Percentiles rank a stretch among this genome's conserved stretches.
Conservation (phyloP, 2,113 vertebrate genomes). For the Propithecus coquereli region DNA sequence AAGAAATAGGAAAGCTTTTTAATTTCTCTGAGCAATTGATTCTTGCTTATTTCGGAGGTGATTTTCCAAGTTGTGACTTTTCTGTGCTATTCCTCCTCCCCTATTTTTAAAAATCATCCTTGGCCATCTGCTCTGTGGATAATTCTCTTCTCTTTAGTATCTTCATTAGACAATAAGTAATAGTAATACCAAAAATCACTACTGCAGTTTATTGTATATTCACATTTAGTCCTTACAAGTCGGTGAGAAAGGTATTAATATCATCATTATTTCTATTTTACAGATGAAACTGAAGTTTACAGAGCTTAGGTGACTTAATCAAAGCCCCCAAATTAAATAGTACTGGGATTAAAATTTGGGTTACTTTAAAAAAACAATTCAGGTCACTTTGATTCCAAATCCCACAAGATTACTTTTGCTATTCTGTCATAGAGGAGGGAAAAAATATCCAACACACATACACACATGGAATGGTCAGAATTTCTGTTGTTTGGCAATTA, state of each 20-base stretch:
- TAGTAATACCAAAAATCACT: background rate
- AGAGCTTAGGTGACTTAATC: background rate
- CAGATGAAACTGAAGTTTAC: background rate
- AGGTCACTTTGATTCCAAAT: background rate
- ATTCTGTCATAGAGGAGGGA: background rate
- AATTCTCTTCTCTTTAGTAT: background rate
- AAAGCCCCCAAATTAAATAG: background rate
- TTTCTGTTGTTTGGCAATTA: background rate
- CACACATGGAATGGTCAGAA: background rate
- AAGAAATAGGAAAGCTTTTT: slow-evolving; percentile 23
- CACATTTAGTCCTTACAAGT: background rate
- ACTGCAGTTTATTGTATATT: background rate
- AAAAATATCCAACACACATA: background rate
- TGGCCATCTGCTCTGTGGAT: background rate
- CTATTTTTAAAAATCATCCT: background rate
- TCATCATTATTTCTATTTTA: background rate
- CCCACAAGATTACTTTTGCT: background rate
- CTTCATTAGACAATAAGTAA: background rate
- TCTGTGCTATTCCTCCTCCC: background rate
- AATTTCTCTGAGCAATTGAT: slow-evolving; percentile 21
- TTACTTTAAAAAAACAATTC: background rate
- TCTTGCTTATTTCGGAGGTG: background rate
- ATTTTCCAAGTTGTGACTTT: background rate
- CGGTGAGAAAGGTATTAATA: background rate
- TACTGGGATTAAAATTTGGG: background rate